Evolutionary conservation across 1,140 invertebrate species (phyloP).

Genomic region (Drosophila nigrodunni): DNA sequence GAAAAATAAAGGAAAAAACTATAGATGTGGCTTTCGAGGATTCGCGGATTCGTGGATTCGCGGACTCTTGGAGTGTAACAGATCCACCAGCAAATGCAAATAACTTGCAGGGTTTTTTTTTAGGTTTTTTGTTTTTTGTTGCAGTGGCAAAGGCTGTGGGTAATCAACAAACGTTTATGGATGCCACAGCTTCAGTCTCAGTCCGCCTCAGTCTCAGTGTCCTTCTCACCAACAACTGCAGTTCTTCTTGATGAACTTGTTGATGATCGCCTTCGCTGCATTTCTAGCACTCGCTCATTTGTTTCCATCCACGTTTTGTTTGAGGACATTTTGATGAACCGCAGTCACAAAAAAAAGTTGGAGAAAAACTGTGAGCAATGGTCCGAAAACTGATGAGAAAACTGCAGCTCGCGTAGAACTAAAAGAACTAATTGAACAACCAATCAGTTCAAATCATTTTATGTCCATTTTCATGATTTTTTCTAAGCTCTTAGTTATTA

Average conservation of each 20-base stretch:
- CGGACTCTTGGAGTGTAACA: constrained; percentile 66
- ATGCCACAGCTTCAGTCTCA: constrained; percentile 38
- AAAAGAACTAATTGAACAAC: constrained; percentile 7
- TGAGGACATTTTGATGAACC: constrained; percentile 32
- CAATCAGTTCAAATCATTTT: constrained; percentile 7
- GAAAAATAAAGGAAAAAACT: constrained; percentile 23
- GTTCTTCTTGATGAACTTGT: constrained; percentile 68
- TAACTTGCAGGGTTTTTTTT: constrained; percentile 54
- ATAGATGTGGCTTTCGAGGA: constrained; percentile 27
- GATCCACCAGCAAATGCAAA: constrained; percentile 79
- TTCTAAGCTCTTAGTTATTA: background rate
- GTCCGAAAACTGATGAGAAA: constrained; percentile 8
- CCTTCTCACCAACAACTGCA: background rate
- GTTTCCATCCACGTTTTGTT: constrained; percentile 40
- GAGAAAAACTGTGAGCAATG: background rate
- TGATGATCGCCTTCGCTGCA: constrained; percentile 64
- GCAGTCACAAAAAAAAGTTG: background rate
- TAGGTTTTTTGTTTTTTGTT: background rate
- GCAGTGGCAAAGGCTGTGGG: constrained; percentile 72
- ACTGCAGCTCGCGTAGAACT: constrained; percentile 11
- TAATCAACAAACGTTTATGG: constrained; percentile 81
- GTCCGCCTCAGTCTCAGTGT: background rate
- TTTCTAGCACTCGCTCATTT: constrained; percentile 56
- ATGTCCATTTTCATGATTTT: background rate
- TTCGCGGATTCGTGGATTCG: constrained; percentile 5